A percentile compares a stretch with the other conserved stretches of the same genome.
phyloP scores from a whole-genome alignment of 23 tunicate genomes.

The Phallusia fumigata region DNA sequence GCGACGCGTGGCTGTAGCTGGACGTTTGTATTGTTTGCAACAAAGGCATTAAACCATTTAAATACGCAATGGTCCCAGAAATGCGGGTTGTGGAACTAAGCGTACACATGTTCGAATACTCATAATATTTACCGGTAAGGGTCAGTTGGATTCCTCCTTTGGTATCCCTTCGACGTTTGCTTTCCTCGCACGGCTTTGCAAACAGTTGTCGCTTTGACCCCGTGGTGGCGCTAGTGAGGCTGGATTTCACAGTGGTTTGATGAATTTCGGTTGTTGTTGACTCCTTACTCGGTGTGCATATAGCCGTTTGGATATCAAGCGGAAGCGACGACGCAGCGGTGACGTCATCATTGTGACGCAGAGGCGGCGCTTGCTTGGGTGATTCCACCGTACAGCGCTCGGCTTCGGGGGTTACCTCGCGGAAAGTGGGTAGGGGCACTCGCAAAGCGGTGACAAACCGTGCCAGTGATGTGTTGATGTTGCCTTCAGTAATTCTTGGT shows the following conservation, averaged over 20 bases:
- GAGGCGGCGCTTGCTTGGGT: not conserved
- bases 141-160: not conserved
- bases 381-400: not conserved
- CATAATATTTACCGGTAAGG: not conserved
- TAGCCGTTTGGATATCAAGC: not conserved
- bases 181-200: not conserved
- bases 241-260: conserved; percentile 7
- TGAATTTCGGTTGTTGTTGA: not conserved
- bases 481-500: conserved; percentile 7
- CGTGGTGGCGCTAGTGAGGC: not conserved
- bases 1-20: too few relatives aligned
- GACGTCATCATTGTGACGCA: not conserved
- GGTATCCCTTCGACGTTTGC: not conserved
- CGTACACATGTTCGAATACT: not conserved
- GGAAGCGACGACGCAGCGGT: not conserved
- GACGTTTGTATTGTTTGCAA: too few relatives aligned
- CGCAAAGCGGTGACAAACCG: conserved; percentile 24
- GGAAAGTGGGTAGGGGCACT: conserved; percentile 16
- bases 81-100: not conserved
- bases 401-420: conserved; percentile 4
- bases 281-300: too few relatives aligned
- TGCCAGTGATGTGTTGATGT: conserved; percentile 15
- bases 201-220: conserved; percentile 7
- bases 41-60: not conserved
- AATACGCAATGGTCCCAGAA: not conserved